Evolutionary conservation across 2,888 invertebrate genomes (phyloP).

Genomic region (Carterocephalus palaemon): DNA sequence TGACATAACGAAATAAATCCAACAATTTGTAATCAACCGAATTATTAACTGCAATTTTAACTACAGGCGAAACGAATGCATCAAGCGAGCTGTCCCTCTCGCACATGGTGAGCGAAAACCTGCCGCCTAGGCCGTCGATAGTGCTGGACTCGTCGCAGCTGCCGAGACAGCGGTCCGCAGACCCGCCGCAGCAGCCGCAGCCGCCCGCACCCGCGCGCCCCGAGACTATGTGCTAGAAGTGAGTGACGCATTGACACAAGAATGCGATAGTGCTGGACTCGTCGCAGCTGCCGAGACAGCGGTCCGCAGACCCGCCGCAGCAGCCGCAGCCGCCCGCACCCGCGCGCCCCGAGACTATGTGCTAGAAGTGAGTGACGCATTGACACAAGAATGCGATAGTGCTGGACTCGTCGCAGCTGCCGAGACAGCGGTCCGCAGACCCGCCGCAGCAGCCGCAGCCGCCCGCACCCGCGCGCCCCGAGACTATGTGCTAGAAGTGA

Average conservation of each 20-base stretch:
- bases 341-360: conserved; percentile 69
- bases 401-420: conserved; percentile 72
- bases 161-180: conserved; percentile 70
- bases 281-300: conserved; percentile 70
- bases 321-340: conserved; percentile 58
- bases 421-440: conserved; percentile 70
- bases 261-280: conserved; percentile 75
- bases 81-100: conserved; percentile 73
- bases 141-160: conserved; percentile 74
- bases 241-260: too few species aligned
- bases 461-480: conserved; percentile 59
- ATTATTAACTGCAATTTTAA: neutral
- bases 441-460: conserved; percentile 52
- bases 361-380: conserved; percentile 42
- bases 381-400: too few species aligned
- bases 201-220: conserved; percentile 61
- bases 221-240: conserved; percentile 68
- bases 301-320: conserved; percentile 61
- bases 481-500: conserved; percentile 66
- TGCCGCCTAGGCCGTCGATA: conserved; percentile 72
- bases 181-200: conserved; percentile 50
- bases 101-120: conserved; percentile 73
- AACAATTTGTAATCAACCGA: too few species aligned
- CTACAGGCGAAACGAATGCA: conserved; percentile 70
- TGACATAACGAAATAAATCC: too few species aligned